Conservation (phyloP, 2,797 vertebrate species). For the Gallinago solitaria region DNA sequence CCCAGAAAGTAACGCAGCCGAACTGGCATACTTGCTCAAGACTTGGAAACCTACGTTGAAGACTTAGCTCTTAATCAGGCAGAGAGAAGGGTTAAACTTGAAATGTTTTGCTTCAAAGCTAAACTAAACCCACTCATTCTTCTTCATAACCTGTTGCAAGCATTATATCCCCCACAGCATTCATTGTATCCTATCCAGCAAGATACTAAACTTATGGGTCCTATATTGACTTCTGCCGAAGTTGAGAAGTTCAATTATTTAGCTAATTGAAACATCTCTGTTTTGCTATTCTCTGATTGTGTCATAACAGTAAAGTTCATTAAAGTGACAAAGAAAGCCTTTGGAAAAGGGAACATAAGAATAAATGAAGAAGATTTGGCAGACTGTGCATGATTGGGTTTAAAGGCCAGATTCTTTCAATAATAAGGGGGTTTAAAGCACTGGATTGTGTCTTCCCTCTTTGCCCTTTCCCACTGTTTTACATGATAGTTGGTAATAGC, state of each 20-base stretch:
- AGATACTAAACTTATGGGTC: background rate
- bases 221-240: background rate
- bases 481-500: background rate
- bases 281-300: background rate
- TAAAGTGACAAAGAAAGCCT: background rate
- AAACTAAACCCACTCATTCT: background rate
- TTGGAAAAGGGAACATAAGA: background rate
- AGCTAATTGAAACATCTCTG: conserved; percentile 40
- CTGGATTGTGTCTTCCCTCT: background rate
- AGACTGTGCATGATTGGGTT: accelerated
- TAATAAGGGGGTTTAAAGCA: background rate
- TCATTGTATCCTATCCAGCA: background rate
- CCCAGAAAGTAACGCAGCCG: background rate
- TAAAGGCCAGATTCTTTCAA: background rate
- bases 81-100: background rate
- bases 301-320: conserved; percentile 47
- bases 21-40: background rate
- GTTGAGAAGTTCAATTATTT: background rate
- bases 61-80: background rate
- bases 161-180: background rate
- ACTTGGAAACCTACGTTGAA: background rate
- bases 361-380: background rate
- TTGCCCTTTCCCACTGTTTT: background rate
- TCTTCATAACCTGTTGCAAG: background rate
- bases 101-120: background rate